These are phyloP conservation scores for Drosophila greeni DNA, from an alignment of 2,888 invertebrate genomes.

Conservation along the genomic window DNA sequence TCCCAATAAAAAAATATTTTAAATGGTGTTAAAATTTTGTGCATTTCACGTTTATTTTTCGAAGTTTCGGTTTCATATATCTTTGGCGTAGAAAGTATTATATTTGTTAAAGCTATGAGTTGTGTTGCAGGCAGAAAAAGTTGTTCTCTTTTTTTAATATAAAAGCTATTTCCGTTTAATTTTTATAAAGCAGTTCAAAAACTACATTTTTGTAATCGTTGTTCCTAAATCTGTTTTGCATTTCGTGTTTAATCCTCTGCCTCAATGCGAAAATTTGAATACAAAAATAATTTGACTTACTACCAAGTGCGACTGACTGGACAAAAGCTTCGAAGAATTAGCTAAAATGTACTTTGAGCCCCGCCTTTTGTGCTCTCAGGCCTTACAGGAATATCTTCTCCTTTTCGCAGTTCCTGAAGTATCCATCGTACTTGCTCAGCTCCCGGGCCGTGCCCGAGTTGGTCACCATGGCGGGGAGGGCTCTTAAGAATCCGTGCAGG, in stretches of 20 bases:
- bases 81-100: conserved; percentile 41
- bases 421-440: conserved; percentile 70
- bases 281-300: conserved; percentile 41
- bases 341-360: conserved; percentile 42
- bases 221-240: conserved; percentile 21
- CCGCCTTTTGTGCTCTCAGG: conserved; percentile 37
- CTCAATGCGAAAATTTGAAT: conserved; percentile 49
- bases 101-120: conserved; percentile 37
- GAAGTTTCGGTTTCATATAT: conserved; percentile 34
- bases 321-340: conserved; percentile 25
- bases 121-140: conserved; percentile 35
- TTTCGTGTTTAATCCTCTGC: conserved; percentile 22
- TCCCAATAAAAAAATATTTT: neutral
- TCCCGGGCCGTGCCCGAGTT: conserved; percentile 65
- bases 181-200: conserved; percentile 34
- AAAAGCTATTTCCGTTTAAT: conserved; percentile 36
- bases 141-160: conserved; percentile 17
- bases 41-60: conserved; percentile 39
- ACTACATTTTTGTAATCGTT: conserved; percentile 29
- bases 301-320: conserved; percentile 19
- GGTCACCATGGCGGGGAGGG: conserved; percentile 77
- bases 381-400: conserved; percentile 48
- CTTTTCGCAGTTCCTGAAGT: conserved; percentile 62
- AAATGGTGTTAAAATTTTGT: conserved; percentile 17
- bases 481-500: conserved; percentile 77